Base-by-base conservation (phyloP, 2,888 invertebrate species). In the Hemicrepidius hirtus region DNA sequence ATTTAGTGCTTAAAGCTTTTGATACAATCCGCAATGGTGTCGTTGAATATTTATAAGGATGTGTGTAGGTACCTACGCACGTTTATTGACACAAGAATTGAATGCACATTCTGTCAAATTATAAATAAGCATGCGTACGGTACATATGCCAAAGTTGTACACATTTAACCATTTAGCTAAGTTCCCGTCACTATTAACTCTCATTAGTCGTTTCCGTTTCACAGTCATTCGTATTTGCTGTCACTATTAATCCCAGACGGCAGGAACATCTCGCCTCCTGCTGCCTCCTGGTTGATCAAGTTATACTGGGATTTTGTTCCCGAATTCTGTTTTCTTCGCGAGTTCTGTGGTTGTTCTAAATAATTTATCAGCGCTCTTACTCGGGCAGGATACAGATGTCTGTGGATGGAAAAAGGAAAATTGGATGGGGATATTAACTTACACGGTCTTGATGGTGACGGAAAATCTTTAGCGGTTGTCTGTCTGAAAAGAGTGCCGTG, bases 151-250 rank as follows among this genome's bases (percentile, higher is more conserved):
- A 9, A 10, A 57, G 18, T 37, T 57, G 20, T 18, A 60, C 63
- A 46, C 63, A 63, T 63, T 63, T 63, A 46, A 41, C 57, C 44
- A 57, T 57, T 55, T 44, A 53, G 57, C 32, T 66, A 40, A 57
- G 57, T 57, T 55, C 28, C 10, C 44, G 18, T 35, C 35, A 57
- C 66, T 57, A 66, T 66, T 66, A 66, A 66, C 44, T 66, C 57
- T 66, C 66, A 66, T 66, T 66, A 66, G 66, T 21, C 46, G 57
- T 66, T 44, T 66, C 57, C 40, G 66, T 57, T 57, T 66, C 57
- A 32, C 13, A 41, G 55, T 41, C 60, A 55, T 66, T 55, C 44
- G 57, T 35, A 32, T 46, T 46, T 44, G 46, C 63, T 46, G 63
- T 63, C 46, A 63, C 46, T 46, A 63, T 63, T 63, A 63, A 63